Percentiles rank a stretch among this genome's conserved stretches.
These are phyloP conservation scores for Ammodytes marinus DNA, from an alignment of 2,113 vertebrate species.

Conservation along the genomic window DNA sequence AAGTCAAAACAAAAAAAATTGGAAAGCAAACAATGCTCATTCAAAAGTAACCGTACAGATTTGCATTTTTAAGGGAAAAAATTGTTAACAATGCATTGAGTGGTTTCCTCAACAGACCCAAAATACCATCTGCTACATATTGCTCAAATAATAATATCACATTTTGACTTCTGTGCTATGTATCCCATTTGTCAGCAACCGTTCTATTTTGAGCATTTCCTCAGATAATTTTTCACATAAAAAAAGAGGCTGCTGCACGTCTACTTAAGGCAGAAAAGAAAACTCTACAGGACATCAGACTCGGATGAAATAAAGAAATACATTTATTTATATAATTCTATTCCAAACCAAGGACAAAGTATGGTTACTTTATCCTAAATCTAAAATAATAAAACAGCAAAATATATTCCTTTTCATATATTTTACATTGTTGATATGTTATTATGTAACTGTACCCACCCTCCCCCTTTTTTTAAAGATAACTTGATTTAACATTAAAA, in stretches of 20 bases:
- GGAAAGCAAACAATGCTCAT: slow-evolving; percentile 29
- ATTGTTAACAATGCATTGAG: background rate
- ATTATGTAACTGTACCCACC: background rate
- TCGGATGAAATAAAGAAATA: background rate
- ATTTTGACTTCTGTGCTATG: background rate
- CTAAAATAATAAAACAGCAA: background rate
- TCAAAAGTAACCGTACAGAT: slow-evolving; percentile 15
- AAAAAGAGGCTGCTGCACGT: background rate
- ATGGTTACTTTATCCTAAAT: background rate
- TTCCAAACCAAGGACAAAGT: background rate
- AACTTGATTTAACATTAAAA: background rate
- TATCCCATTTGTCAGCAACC: background rate
- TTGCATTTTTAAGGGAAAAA: background rate
- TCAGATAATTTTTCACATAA: background rate
- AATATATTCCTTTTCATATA: background rate
- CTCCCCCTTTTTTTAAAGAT: background rate
- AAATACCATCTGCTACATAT: background rate
- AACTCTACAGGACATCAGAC: background rate
- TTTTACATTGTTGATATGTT: background rate
- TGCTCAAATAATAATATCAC: background rate
- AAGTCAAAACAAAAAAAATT: slow-evolving; percentile 6
- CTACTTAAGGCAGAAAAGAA: background rate
- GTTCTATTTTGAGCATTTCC: background rate
- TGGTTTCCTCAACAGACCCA: background rate
- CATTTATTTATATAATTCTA: background rate